Evolutionary conservation across 1,140 invertebrate genomes (phyloP), one percentile per base, ranked within the genome.

Genomic region (Drosophila equinoxialis): DNA sequence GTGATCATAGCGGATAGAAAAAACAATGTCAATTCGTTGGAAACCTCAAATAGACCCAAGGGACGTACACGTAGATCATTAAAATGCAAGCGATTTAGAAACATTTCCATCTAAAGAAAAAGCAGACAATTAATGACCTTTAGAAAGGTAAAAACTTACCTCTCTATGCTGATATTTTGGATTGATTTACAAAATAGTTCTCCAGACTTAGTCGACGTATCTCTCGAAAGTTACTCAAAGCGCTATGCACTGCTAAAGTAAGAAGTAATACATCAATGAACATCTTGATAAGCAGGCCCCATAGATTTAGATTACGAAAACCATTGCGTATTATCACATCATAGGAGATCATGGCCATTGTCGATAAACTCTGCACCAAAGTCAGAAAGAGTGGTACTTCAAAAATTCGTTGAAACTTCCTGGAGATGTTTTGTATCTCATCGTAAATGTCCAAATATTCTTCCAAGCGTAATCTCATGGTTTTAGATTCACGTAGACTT

Each of bases 1-100:
- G 84, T 89, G 64, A 89, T 62, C 77, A 89, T 55, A 0, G 61
- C 76, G 1, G 84, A 89, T 1, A 89, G 39, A 48, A 81, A 89
- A 41, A 84, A 60, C 67, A 62, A 62, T 62, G 35, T 42, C 11
- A 62, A 14, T n/a, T 39, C 23, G 20, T 62, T 23, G 39, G 39
- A 26, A 13, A 42, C 59, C 1, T 42, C 35, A 8, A 42, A 62
- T 2, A 41, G 14, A 0, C 84, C 84, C 64, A 89, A 59, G 5
- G 77, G 84, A 20, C 62, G 60, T 20, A 26, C 39, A 26, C 11
- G 11, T 3, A 42, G 17, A 10, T 84, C 68, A 11, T 62, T 30
- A n/a, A 72, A 71, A 10, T 78, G 68, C 4, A 89, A 10, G 2
- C 84, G 80, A 13, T 42, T 77, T 42, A 89, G 20, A 7, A 89